Base-by-base conservation (phyloP, 2,888 invertebrate genomes). In the Graphium colonna region DNA sequence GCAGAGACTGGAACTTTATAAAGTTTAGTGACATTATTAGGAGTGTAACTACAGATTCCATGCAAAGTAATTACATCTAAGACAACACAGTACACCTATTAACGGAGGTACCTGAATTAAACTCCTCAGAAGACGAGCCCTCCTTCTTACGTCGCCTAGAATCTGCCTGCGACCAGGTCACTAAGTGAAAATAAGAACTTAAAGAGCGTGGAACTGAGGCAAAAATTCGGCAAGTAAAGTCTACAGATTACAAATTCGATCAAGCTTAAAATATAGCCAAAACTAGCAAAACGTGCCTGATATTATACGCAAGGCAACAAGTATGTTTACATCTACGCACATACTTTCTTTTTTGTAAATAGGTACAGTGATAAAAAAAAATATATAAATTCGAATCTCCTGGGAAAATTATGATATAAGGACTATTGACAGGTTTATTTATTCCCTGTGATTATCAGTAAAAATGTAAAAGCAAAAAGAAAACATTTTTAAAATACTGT, bases 141-240 rank as follows among this genome's bases (percentile, higher is more conserved):
- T 82, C 83, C 66, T 73, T 82, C 70, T 84, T 86, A 62, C 69
- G 62, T 7, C 78, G 66, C 31, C 71, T 77, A 64, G 71, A 67
- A 21, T 74, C 79, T 1, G 77, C 82, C 16, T 77, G 82, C 66
- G 85, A 84, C 77, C 81, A 82, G 59, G 78, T 77, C 71, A 81
- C 84, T 83, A 55, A 18, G 41, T 57, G 56, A 56, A 44, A 60
- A 54, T 21, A 51, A 55, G 18, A 10, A 15, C 36, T 47, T 46
- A 18, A 36, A 9, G 15, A 10, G 13, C 15, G 9, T 13, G 1
- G 12, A 1, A 5, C 21, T 21, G 5, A 21, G 21, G 2, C 21
- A 21, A 21, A 2, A 21, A 21, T 3, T 5, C 5, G 21, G 5
- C 5, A 21, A 3, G 21, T 44, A 21, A 21, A 44, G 5, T 31